Evolutionary conservation across 1,140 invertebrate genomes (phyloP).

Genomic region (Triops longicaudatus): DNA sequence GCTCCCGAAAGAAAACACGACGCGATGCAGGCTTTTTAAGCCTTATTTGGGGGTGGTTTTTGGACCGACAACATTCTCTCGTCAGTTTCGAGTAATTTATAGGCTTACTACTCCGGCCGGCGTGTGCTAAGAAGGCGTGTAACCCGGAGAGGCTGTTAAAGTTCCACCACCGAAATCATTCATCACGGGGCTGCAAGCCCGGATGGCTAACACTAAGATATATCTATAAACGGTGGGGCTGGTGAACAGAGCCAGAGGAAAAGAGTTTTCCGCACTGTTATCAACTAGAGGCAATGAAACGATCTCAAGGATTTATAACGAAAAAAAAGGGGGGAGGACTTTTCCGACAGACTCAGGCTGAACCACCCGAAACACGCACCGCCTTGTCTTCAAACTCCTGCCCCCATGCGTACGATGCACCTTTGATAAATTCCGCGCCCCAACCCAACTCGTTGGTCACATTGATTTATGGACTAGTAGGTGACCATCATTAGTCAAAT

Average conservation of each 20-base stretch:
- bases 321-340: neutral
- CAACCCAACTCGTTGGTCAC: neutral
- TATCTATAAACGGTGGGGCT: conserved; percentile 1
- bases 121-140: neutral
- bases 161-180: neutral
- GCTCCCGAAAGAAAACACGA: neutral
- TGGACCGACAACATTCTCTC: neutral
- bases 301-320: neutral
- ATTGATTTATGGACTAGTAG: conserved; percentile 1
- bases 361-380: neutral
- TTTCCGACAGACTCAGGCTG: neutral
- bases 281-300: neutral
- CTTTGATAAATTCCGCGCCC: neutral
- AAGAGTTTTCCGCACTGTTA: conserved; percentile 4
- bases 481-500: conserved; percentile 12
- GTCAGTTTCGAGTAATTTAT: conserved; percentile 6
- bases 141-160: neutral
- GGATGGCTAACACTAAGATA: neutral
- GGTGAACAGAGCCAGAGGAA: neutral
- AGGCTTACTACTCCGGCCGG: neutral
- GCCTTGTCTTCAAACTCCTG: neutral
- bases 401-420: neutral
- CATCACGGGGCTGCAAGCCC: neutral
- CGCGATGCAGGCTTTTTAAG: neutral
- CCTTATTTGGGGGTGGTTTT: conserved; percentile 4